Evolutionary conservation across 1,140 invertebrate species (phyloP), one percentile per base, ranked within the genome.

Genomic region (Bombus confusus): DNA sequence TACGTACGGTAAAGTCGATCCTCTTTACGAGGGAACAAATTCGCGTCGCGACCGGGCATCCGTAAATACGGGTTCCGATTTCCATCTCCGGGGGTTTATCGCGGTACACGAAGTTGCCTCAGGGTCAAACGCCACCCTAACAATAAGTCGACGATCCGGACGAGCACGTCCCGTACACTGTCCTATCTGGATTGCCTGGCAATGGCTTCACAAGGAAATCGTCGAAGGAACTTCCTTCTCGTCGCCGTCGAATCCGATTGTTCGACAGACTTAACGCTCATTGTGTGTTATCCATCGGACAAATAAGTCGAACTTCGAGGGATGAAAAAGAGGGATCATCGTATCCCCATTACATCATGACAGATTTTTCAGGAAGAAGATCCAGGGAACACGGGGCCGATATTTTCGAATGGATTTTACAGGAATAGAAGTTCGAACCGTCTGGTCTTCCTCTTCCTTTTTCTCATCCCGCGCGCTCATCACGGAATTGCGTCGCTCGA

Each of bases 31-130:
- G 25, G 77, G 83, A 25, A 62, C n/a, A 73, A 85, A 80, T 85
- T 80, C 76, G 34, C 34, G 37, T 39, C 3, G 64, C 25, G 64
- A 69, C 34, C 34, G 52, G 47, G 39, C 69, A 31, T 31, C 62
- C 78, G 71, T 81, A 86, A 86, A 81, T 81, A 82, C 79, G 84
- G 73, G 68, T 68, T 62, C 85, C 68, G 80, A 86, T 83, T 83
- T 86, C 73, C 85, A 83, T 87, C 85, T 76, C 52, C 85, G 64
- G 68, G 31, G 47, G 52, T 80, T 85, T 85, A 85, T 85, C 83
- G 52, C 43, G 31, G 43, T 66, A 69, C 59, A 73, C 52, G 57
- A 39, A 85, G 66, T 82, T 25, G 75, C 62, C 74, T 62, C 34
- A 43, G 76, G 76, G 81, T 87, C 52, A 74, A 87, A 85, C 68